Base-by-base conservation (phyloP, 1,140 invertebrate species). In the Aphelenchoides besseyi region DNA sequence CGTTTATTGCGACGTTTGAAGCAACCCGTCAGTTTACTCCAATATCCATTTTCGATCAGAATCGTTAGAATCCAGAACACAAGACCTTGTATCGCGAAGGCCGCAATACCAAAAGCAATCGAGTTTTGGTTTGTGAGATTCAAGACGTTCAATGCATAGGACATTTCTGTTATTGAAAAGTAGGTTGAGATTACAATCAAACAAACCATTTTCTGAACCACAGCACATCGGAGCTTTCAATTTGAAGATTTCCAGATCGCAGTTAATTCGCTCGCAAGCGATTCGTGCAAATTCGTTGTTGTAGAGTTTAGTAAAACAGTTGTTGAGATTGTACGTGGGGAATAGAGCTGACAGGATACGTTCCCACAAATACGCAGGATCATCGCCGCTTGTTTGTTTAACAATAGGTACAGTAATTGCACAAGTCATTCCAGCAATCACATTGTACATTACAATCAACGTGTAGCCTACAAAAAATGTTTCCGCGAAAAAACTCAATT, bases 331-430 rank as follows among this genome's bases (percentile, higher is more conserved):
- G 61, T 78, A 80, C 1, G 77, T 75, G 3, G 79, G 79, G 57
- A 80, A 80, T 33, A 80, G 48, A 16, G 67, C 30, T 9, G 79
- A 79, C 30, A 80, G 70, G 29, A 81, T 63, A 16, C 78, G 55
- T 12, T 76, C 76, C 62, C 73, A 78, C 1, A 57, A 63, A 48
- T 74, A 68, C 9, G 76, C 76, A 1, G 52, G 32, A 54, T 76
- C 71, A 9, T 74, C 64, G 33, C 36, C 59, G 8, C 67, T 64
- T 0, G 74, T 75, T 64, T 80, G 76, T 28, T 30, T 30, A 33
- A 80, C 73, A 64, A 80, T 80, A 5, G 79, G 79, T 53, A 81
- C 76, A 18, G 79, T 77, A 67, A 80, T 80, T 2, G 77, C 66
- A n/a, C 79, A 75, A 52, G 79, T 73, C 79, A 80, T 81, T 53